Evolutionary conservation across 2,113 vertebrate genomes (phyloP).

Genomic region (Microtus oregoni): DNA sequence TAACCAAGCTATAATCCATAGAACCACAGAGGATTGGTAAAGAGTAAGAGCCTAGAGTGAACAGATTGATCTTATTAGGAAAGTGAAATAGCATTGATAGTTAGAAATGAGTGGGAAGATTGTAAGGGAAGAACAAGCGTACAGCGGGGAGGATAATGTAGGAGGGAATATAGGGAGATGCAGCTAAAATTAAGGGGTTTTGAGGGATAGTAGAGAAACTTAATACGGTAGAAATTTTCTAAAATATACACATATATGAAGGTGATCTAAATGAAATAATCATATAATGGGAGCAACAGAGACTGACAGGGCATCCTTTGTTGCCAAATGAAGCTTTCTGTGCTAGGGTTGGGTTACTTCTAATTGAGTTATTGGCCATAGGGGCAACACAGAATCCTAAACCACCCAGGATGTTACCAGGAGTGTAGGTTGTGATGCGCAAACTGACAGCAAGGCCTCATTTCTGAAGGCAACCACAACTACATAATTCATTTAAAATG

Average conservation of each 20-base stretch:
- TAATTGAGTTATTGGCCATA: too few species aligned
- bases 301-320: too few species aligned
- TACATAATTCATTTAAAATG: neutral
- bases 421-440: neutral
- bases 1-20: too few species aligned
- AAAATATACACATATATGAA: neutral
- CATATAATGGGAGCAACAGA: neutral
- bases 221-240: neutral
- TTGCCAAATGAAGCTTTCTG: too few species aligned
- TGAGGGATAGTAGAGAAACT: neutral
- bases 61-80: neutral
- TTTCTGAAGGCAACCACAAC: neutral
- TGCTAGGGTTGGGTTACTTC: too few species aligned
- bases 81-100: neutral
- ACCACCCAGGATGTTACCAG: neutral
- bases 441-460: neutral
- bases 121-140: neutral
- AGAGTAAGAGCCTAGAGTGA: neutral
- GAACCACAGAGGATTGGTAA: fast-evolving
- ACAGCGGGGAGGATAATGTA: neutral
- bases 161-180: neutral
- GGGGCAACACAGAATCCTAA: neutral
- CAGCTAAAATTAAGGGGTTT: neutral
- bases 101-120: neutral
- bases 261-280: neutral